Evolutionary conservation across 1,140 invertebrate genomes (phyloP).

Genomic region (Scaptodrosophila lebanonensis): DNA sequence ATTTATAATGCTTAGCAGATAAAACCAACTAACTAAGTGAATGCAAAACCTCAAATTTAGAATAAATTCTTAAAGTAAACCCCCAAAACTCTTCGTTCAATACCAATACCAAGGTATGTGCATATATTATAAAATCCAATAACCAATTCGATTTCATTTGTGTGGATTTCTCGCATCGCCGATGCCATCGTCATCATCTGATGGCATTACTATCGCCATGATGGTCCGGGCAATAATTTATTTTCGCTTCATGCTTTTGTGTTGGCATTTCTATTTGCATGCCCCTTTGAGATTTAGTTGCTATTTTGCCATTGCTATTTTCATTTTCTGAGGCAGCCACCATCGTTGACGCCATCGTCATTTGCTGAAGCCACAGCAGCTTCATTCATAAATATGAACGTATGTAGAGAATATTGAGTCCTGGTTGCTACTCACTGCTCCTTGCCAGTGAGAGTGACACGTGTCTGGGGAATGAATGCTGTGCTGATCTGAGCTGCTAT

Average conservation of each 20-base stretch:
- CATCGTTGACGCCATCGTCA: conserved; percentile 35
- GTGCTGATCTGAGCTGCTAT: not conserved
- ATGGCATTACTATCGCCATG: conserved; percentile 37
- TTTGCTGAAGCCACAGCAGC: conserved; percentile 36
- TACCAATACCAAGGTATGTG: no score
- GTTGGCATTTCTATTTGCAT: conserved; percentile 54
- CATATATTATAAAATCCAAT: no score
- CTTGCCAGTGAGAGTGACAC: conserved; percentile 24
- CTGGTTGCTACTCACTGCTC: no score
- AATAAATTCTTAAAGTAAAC: no score
- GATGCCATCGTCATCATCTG: conserved; percentile 16
- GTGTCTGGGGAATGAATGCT: conserved; percentile 29
- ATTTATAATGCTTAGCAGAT: no score
- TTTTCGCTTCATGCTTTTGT: conserved; percentile 44
- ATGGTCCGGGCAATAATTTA: conserved; percentile 48
- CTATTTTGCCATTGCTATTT: conserved; percentile 44
- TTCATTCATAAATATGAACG: conserved; percentile 41
- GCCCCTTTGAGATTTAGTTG: conserved; percentile 50
- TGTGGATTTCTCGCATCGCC: conserved; percentile 10
- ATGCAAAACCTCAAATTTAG: no score
- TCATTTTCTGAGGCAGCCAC: conserved; percentile 12
- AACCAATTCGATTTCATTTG: not conserved
- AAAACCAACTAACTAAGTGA: no score
- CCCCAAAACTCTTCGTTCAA: no score
- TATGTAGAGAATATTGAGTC: not conserved